A percentile compares a stretch with the other conserved stretches of the same genome.
Evolutionary conservation across 1,140 invertebrate species (phyloP).

Genomic region (Papilio polytes): DNA sequence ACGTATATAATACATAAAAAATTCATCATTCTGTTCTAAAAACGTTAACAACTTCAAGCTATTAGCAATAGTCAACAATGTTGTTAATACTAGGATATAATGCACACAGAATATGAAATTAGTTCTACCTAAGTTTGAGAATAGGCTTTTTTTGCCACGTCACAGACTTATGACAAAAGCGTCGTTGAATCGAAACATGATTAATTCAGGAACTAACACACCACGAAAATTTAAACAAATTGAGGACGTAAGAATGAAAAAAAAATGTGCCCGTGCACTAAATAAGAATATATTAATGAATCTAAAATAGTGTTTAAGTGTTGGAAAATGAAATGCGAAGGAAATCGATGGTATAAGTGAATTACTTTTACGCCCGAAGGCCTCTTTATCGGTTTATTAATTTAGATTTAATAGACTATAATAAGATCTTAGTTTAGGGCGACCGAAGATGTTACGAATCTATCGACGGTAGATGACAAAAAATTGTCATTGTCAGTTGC

Average conservation of each 20-base stretch:
- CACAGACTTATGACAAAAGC: constrained; percentile 44
- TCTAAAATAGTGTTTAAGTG: constrained; percentile 15
- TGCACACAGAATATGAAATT: constrained; percentile 76
- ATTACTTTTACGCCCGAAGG: neutral
- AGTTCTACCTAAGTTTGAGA: constrained; percentile 55
- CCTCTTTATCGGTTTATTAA: constrained; percentile 11
- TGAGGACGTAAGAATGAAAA: neutral
- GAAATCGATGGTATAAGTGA: constrained; percentile 6
- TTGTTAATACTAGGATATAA: constrained; percentile 80
- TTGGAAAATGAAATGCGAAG: constrained; percentile 24
- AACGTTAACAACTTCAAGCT: constrained; percentile 83
- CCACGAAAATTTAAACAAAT: constrained; percentile 41
- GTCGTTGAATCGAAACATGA: constrained; percentile 46
- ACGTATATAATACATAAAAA: constrained; percentile 83
- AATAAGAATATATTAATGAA: constrained; percentile 8
- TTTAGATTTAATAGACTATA: constrained; percentile 30
- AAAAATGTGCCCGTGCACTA: constrained; percentile 1
- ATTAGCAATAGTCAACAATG: constrained; percentile 84
- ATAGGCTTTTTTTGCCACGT: constrained; percentile 51
- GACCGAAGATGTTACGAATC: constrained; percentile 1
- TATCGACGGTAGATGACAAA: constrained; percentile 22
- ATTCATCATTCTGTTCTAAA: constrained; percentile 80
- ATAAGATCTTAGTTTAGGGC: constrained; percentile 28
- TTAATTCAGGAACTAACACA: constrained; percentile 55
- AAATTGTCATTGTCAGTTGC: neutral